Percentiles rank a stretch among this genome's conserved stretches.
phyloP scores from a whole-genome alignment of 2,888 invertebrate genomes.

The Cremastinae sp. region DNA sequence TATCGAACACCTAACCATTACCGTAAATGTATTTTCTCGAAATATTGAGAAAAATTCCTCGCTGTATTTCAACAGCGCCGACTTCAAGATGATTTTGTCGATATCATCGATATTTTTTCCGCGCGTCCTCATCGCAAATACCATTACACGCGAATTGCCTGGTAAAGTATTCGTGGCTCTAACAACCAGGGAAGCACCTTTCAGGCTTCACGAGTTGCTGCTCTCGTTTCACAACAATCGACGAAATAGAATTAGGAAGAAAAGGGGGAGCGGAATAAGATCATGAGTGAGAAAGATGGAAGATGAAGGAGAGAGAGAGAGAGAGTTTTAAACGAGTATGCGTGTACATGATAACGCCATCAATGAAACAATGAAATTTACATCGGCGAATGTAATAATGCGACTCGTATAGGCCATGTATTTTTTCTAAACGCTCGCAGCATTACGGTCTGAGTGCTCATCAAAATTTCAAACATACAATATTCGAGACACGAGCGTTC shows the following conservation, averaged over 20 bases:
- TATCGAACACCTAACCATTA: too few species aligned
- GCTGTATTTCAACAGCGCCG: too few species aligned
- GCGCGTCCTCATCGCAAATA: constrained; percentile 23
- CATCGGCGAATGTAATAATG: constrained; percentile 8
- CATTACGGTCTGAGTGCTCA: background rate
- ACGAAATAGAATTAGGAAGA: constrained; percentile 43
- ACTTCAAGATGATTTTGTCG: too few species aligned
- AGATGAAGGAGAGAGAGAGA: constrained; percentile 11
- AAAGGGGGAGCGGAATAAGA: too few species aligned
- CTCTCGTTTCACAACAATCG: constrained; percentile 54
- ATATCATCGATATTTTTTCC: background rate
- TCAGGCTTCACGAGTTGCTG: constrained; percentile 50
- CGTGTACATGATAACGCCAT: background rate
- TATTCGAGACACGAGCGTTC: background rate
- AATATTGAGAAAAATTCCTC: too few species aligned
- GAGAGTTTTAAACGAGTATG: background rate
- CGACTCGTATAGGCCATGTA: constrained; percentile 4
- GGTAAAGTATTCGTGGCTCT: background rate
- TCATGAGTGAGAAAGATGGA: background rate
- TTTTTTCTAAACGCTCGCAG: constrained; percentile 14
- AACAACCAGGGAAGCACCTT: constrained; percentile 31
- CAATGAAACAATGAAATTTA: constrained; percentile 40
- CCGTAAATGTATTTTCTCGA: too few species aligned
- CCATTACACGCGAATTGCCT: constrained; percentile 15
- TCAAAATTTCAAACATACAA: background rate